These are phyloP conservation scores for Myotis lucifugus DNA, from an alignment of 2,113 vertebrate species.

Conservation along the genomic window DNA sequence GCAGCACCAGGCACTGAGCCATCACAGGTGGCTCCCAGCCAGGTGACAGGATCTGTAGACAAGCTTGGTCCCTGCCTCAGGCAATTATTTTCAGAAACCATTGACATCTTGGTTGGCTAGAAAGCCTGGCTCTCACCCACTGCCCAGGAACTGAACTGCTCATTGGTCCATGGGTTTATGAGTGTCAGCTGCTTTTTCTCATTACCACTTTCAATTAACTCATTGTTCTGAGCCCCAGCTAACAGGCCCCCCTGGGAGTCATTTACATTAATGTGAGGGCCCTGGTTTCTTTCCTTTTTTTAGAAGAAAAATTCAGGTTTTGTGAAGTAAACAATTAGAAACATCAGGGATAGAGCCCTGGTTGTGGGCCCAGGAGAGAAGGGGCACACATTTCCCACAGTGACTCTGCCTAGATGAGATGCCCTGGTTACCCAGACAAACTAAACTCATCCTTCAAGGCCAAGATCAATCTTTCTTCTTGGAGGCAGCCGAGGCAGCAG, in stretches of 20 bases:
- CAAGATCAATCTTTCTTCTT: not conserved
- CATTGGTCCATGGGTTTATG: conserved; percentile 7
- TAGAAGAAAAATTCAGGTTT: conserved; percentile 28
- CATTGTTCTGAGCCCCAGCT: conserved; percentile 31
- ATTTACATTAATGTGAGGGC: conserved; percentile 21
- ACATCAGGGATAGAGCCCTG: not conserved
- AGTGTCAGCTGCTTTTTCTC: conserved; percentile 18
- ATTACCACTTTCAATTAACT: conserved; percentile 51
- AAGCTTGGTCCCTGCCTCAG: not conserved
- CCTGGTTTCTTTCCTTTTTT: conserved; percentile 3
- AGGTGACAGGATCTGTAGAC: not conserved
- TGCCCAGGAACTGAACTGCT: conserved; percentile 34
- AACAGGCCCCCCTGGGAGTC: not conserved
- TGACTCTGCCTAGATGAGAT: not conserved
- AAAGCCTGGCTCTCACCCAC: not conserved
- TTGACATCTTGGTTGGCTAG: conserved; percentile 8
- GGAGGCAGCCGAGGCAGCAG: not conserved
- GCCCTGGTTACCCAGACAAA: not conserved
- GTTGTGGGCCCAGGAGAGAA: not conserved
- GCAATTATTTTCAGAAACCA: conserved; percentile 35
- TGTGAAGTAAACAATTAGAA: conserved; percentile 21
- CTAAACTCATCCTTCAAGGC: not conserved
- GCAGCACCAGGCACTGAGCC: not conserved
- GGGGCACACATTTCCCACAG: not conserved
- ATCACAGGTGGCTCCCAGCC: not conserved